A percentile compares a stretch with the other conserved stretches of the same genome.
Evolutionary conservation across 1,140 invertebrate genomes (phyloP).

Genomic region (Meloidogyne exigua): DNA sequence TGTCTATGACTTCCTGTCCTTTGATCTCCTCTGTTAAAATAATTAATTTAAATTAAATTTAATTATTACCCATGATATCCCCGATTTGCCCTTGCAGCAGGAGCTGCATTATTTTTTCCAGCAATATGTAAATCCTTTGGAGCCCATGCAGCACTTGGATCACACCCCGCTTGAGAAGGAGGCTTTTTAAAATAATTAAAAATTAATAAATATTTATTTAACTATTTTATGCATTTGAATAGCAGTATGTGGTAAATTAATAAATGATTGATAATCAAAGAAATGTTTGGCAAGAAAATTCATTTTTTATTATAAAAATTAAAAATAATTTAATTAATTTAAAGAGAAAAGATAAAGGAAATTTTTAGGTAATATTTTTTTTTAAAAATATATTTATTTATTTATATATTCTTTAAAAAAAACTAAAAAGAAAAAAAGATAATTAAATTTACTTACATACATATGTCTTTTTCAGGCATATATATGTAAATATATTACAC

Average conservation of each 20-base stretch:
- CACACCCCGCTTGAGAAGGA: constrained; percentile 52
- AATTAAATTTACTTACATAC: no score
- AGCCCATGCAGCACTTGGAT: constrained; percentile 57
- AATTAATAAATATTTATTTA: constrained; percentile 7
- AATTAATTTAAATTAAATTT: background rate
- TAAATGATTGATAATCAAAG: constrained; percentile 62
- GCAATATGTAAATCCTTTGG: constrained; percentile 55
- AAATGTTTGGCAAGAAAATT: constrained; percentile 63
- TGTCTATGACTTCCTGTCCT: constrained; percentile 47
- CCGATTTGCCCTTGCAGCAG: constrained; percentile 54
- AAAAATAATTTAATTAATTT: background rate
- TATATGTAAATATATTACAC: no score
- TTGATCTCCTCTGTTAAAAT: constrained; percentile 31
- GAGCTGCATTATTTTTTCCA: constrained; percentile 61
- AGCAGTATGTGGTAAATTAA: constrained; percentile 62
- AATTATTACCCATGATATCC: constrained; percentile 26
- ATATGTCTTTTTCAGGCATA: no score
- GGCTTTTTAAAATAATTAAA: constrained; percentile 32
- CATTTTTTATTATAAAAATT: constrained; percentile 42
- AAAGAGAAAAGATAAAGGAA: background rate
- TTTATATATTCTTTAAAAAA: no score
- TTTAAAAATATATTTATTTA: no score
- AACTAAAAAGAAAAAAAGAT: no score
- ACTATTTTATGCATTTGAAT: constrained; percentile 61
- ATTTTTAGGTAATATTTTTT: no score